Percentiles rank a stretch among this genome's conserved stretches.
Evolutionary conservation across 2,888 invertebrate genomes (phyloP).

Genomic region (Pyrrhosoma nymphula): DNA sequence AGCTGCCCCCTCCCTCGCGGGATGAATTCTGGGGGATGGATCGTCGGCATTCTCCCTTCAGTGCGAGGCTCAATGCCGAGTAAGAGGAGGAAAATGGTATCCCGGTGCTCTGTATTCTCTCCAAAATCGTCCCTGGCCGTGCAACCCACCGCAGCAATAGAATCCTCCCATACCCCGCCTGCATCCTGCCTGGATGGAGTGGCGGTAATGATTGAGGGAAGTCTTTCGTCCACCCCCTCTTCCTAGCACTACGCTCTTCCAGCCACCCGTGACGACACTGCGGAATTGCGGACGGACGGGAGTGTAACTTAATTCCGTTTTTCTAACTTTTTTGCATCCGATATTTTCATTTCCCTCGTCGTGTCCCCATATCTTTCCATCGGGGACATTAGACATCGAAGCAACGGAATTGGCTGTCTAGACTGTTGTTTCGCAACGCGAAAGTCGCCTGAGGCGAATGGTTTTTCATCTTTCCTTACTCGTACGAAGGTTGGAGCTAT

Average conservation of each 20-base stretch:
- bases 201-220: conserved; percentile 47
- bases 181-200: conserved; percentile 5
- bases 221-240: background rate
- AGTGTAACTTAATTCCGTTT: conserved; percentile 1
- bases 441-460: background rate
- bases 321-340: background rate
- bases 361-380: background rate
- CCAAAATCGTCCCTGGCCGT: background rate
- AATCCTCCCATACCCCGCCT: background rate
- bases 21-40: background rate
- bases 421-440: background rate
- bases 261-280: background rate
- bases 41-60: background rate
- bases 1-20: background rate
- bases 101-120: background rate
- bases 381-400: background rate
- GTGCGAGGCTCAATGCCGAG: background rate
- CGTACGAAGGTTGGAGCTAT: no score
- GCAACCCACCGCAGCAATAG: background rate
- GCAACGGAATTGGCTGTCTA: background rate
- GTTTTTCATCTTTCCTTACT: no score
- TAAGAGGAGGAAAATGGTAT: background rate
- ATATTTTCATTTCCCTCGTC: background rate
- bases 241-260: background rate
- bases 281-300: background rate